Evolutionary conservation across 2,113 vertebrate genomes (phyloP).

Genomic region (Gulo gulo): DNA sequence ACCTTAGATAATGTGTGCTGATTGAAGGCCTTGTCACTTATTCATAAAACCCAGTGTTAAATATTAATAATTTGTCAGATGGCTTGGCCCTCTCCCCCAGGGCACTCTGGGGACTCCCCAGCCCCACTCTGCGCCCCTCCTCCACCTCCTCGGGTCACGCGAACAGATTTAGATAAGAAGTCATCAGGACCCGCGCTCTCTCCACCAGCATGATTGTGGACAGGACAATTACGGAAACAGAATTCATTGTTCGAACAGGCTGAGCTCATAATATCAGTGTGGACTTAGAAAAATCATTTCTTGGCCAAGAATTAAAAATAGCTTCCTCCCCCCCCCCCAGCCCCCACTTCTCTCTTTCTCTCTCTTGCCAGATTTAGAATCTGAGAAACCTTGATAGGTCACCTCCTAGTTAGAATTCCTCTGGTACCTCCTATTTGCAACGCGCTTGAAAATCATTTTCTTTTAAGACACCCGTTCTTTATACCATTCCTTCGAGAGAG

Average conservation of each 20-base stretch:
- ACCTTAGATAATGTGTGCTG: constrained; percentile 2
- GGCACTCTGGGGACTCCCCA: not conserved
- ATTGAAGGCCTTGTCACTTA: constrained; percentile 25
- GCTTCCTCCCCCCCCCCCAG: not conserved
- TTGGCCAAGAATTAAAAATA: constrained; percentile 65
- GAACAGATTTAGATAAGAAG: not conserved
- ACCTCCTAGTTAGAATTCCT: constrained; percentile 36
- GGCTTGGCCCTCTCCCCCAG: not conserved
- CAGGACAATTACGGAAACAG: constrained; percentile 23
- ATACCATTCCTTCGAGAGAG: not conserved
- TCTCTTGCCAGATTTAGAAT: constrained; percentile 49
- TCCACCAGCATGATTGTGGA: not conserved
- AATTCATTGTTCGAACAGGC: constrained; percentile 24
- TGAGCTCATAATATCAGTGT: constrained; percentile 44
- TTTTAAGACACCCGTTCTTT: constrained; percentile 11
- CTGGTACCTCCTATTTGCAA: not conserved
- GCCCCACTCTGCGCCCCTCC: not conserved
- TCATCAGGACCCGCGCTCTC: not conserved
- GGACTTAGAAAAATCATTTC: constrained; percentile 30
- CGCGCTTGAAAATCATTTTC: not conserved
- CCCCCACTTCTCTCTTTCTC: not conserved
- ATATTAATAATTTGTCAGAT: constrained; percentile 53
- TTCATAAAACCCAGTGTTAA: constrained; percentile 53
- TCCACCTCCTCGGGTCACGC: fast-evolving
- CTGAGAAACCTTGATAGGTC: not conserved